Evolutionary conservation across 1,140 invertebrate species (phyloP), one percentile per base, ranked within the genome.

Genomic region (Dolichoris vasculosae): DNA sequence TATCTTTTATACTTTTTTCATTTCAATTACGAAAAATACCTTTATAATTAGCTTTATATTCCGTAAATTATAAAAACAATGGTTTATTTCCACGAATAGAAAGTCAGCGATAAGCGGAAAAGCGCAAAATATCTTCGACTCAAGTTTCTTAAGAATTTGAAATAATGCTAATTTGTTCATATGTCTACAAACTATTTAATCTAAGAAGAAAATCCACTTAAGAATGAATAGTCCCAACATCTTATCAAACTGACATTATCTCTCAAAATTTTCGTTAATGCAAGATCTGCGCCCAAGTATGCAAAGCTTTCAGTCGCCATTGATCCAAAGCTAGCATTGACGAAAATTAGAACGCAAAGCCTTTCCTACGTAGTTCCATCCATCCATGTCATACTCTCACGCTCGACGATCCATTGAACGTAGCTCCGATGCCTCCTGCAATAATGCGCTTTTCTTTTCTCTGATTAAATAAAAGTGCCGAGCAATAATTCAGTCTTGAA

Each of bases 281-380:
- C 15, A 13, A 38, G 43, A 43, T 43, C 11, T 17, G 11, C 6
- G 3, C 4, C 2, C 40, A 43, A 73, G 17, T 73, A 20, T 40
- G 38, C 40, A 26, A 43, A 17, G 38, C 69, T 73, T 43, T 73
- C 11, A 26, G 38, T 43, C 32, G 3, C 23, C 40, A 43, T 73
- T n/a, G 38, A 43, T 43, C 38, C 23, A 23, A 43, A 73, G 43
- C 17, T 8, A n/a, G 4, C 40, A 73, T 43, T 43, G 38, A 73
- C 8, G 7, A 73, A 73, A 73, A 73, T 73, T 73, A 43, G 15
- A 38, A 69, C 35, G 69, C 69, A 40, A 73, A 43, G 69, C 40
- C 69, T 73, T 43, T 40, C 1, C 35, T 40, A 8, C 20, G 32
- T 35, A 67, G 23, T 73, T 32, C 40, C 11, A 73, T 73, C 38